Evolutionary conservation across 2,797 vertebrate genomes (phyloP), one percentile per base, ranked within the genome.

Genomic region (Malacoraja senta): DNA sequence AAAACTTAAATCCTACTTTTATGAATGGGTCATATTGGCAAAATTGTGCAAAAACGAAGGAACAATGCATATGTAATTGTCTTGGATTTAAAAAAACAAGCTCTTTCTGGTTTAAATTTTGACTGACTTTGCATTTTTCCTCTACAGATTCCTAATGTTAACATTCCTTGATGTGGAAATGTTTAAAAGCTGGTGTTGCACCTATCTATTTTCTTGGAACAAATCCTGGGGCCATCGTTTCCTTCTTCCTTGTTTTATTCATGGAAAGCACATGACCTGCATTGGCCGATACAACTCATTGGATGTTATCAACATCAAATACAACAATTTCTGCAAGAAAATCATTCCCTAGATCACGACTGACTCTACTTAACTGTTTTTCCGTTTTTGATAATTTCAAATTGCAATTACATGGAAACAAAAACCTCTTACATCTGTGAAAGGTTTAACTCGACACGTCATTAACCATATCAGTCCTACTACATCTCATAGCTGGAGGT

Each of bases 121-220:
- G 26, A 72, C 65, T 71, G 15, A 91, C n/a, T 15, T 44, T 80
- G 17, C 86, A 78, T 9, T 91, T 95, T 97, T 94, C 94, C 71
- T 6, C 71, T 1, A 95, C 96, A 99, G 98, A 99, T 96, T 95
- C 98, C 94, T 99, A 99, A 98, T 95, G 93, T 94, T 93, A 95
- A 94, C 93, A 93, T 94, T 94, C 88, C 92, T 95, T 94, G 94
- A 93, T 93, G 26, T 92, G 94, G 96, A 95, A 95, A 95, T 95
- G 96, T 96, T 94, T 95, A 94, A 95, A 94, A 94, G 96, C 95
- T 96, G 97, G 96, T 96, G 96, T 97, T 96, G 98, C 98, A 98
- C 96, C 97, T 99, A 98, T 96, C 96, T 97, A 94, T 95, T 96
- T 95, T 6, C 68, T 95, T 94, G 96, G 95, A 95, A 96, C 93